Evolutionary conservation across 2,888 invertebrate genomes (phyloP).

Genomic region (Chydorus sphaericus): DNA sequence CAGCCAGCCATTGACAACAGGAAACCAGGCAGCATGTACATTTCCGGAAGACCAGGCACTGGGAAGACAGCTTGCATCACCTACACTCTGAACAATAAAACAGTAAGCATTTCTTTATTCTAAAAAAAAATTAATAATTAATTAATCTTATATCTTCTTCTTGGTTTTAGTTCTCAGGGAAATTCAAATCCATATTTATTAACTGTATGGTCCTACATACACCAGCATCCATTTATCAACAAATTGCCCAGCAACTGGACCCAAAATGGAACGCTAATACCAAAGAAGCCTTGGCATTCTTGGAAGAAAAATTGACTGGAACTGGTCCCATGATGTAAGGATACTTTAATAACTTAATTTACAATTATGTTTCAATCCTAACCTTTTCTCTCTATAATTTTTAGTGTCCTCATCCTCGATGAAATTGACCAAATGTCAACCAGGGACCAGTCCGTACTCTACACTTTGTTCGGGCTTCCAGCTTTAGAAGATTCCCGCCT

Average conservation of each 20-base stretch:
- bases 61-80: conserved; percentile 85
- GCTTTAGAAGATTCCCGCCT: conserved; percentile 48
- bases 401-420: conserved; percentile 68
- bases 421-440: conserved; percentile 84
- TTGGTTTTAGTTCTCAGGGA: conserved; percentile 22
- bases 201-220: conserved; percentile 83
- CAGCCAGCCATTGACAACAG: conserved; percentile 44
- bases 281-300: conserved; percentile 41
- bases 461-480: conserved; percentile 90
- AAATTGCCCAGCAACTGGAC: conserved; percentile 56
- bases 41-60: conserved; percentile 94
- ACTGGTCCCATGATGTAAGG: conserved; percentile 58
- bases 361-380: not conserved
- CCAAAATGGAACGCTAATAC: conserved; percentile 29
- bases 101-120: conserved; percentile 32
- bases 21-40: conserved; percentile 68
- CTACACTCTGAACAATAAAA: conserved; percentile 48
- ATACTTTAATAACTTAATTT: not conserved
- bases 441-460: conserved; percentile 59
- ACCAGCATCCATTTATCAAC: conserved; percentile 61
- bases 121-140: not conserved
- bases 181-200: conserved; percentile 49
- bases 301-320: conserved; percentile 51
- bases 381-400: conserved; percentile 23
- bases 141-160: not conserved